Evolutionary conservation across 2,888 invertebrate genomes (phyloP).

Genomic region (Orchesella flavescens): DNA sequence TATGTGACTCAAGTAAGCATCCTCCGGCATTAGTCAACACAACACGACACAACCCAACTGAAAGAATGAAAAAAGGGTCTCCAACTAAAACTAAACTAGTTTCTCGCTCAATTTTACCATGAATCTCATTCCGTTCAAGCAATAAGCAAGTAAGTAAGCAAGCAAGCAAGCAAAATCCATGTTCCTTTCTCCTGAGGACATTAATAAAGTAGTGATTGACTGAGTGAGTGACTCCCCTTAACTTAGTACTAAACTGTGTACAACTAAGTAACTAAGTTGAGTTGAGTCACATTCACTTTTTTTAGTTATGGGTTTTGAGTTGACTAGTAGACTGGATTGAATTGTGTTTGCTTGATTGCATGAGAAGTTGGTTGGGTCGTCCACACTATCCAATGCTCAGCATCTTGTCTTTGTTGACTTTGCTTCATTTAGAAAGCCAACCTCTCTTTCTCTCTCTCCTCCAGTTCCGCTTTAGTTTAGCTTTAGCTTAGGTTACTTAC

Average conservation of each 20-base stretch:
- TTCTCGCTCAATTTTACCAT: slow-evolving; percentile 4
- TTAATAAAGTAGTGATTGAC: slow-evolving; percentile 46
- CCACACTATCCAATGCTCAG: not conserved
- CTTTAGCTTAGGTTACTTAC: slow-evolving; percentile 9
- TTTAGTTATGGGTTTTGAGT: not conserved
- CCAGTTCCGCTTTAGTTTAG: too few species aligned
- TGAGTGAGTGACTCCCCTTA: slow-evolving; percentile 11
- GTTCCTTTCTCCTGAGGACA: slow-evolving; percentile 47
- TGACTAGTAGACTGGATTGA: too few species aligned
- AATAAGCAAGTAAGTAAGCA: not conserved
- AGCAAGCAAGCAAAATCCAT: not conserved
- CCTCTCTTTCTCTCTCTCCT: too few species aligned
- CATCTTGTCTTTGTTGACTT: slow-evolving; percentile 43
- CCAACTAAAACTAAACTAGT: slow-evolving; percentile 1
- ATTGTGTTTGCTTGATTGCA: slow-evolving; percentile 46
- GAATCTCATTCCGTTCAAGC: not conserved
- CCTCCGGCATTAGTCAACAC: slow-evolving; percentile 50
- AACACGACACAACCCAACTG: too few species aligned
- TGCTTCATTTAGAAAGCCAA: not conserved
- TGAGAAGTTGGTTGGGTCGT: slow-evolving; percentile 38
- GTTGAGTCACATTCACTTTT: slow-evolving; percentile 36
- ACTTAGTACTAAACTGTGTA: slow-evolving; percentile 3
- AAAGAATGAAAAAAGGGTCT: too few species aligned
- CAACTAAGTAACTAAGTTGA: slow-evolving; percentile 8
- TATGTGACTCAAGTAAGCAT: slow-evolving; percentile 23